Conservation (phyloP, 2,113 vertebrate genomes). For the Onychorhynchus coronatus region DNA sequence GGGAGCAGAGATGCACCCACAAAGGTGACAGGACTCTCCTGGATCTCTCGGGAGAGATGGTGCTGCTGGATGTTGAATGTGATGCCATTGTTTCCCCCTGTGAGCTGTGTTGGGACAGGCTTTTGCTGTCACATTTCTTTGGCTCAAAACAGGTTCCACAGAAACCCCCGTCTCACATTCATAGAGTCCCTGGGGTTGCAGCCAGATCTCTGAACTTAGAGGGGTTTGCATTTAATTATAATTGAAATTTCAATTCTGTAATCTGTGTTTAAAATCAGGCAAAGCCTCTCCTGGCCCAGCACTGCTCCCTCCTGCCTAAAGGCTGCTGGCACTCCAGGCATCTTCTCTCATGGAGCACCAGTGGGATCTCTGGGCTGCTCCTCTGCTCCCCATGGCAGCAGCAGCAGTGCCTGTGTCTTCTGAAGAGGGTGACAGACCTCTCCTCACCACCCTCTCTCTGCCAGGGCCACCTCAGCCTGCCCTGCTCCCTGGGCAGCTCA, state of each 20-base stretch:
- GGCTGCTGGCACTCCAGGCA: accelerated
- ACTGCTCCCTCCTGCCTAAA: background rate
- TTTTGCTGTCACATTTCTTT: background rate
- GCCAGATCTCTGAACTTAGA: background rate
- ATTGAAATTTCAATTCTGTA: background rate
- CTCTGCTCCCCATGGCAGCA: background rate
- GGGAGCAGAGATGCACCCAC: background rate
- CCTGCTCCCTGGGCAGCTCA: background rate
- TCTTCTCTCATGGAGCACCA: accelerated
- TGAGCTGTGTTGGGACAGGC: background rate
- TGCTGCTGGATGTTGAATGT: background rate
- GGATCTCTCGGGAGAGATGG: accelerated
- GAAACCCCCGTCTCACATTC: accelerated
- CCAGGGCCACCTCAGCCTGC: background rate
- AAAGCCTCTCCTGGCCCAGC: background rate
- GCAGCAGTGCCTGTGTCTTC: background rate
- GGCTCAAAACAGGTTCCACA: background rate
- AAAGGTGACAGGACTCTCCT: background rate
- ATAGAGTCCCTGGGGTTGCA: background rate
- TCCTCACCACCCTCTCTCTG: background rate
- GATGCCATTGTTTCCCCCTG: background rate
- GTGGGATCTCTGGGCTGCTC: background rate
- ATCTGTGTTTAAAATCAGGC: background rate
- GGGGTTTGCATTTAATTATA: background rate
- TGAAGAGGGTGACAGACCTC: background rate